Base-by-base conservation (phyloP, 1,140 invertebrate species). In the Tetraneura akinire region DNA sequence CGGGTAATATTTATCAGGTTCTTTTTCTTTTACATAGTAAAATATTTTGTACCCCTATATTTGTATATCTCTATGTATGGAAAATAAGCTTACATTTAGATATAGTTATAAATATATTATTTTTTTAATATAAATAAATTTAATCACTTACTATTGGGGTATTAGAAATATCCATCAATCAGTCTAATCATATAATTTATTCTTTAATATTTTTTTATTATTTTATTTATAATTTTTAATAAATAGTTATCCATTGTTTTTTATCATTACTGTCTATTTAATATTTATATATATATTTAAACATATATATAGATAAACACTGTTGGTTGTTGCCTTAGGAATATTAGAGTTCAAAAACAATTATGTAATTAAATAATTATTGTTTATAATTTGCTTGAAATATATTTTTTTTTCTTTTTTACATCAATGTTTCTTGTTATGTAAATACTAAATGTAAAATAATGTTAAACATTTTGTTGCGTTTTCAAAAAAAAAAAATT, bases 381-480 rank as follows among this genome's bases (percentile, higher is more conserved):
- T 45, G 60, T 78, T 78, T 45, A 62, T 21, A 14, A 78, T 78
- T 45, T 62, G 74, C 74, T 60, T 60, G 21, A 73, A 62, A 60
- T 78, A 78, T 78, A 78, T 62, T 23, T 78, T 60, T 66, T 53
- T 78, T 51, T 37, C 23, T 78, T 78, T 78, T 78, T 60, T 78
- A 62, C 74, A 47, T 78, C 55, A 62, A 62, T 78, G 74, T 78
- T 78, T 78, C 74, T 78, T 78, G 74, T 78, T 78, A 78, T 78
- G 74, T 78, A 78, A 78, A 78, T 78, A 78, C n/a, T 76, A 62
- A 62, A n/a, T 78, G 74, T 78, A 78, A 78, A 47, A 45, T 78
- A 78, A 78, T 78, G 74, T 78, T 78, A 55, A n/a, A 78, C 74
- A 78, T 78, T 71, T 78, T 78, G 74, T 78, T 78, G 74, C 74